Evolutionary conservation across 2,888 invertebrate genomes (phyloP), one percentile per base, ranked within the genome.

Genomic region (Macaria notata): DNA sequence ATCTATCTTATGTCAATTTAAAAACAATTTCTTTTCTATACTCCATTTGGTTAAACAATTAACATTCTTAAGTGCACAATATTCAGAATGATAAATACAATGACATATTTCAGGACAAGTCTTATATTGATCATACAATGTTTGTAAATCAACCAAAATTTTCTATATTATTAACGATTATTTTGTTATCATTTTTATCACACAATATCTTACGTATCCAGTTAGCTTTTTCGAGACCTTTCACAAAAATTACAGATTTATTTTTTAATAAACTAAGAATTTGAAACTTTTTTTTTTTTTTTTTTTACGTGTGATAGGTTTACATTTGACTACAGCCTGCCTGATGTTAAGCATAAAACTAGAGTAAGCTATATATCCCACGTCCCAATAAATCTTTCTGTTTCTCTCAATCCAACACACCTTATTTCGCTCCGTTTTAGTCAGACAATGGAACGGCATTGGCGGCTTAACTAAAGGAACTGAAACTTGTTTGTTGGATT

Each of bases 91-190:
- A n/a, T 31, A 31, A 5, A 45, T 45, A 45, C 45, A 45, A 31
- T 31, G 30, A 45, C 30, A 45, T 31, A 45, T 45, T 31, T 31
- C 31, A 31, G 30, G 4, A 9, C 9, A 9, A 8, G 30, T 45
- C 30, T 30, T 3, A 45, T 45, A 45, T 19, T 45, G 30, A 6
- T 45, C 45, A 45, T 45, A 45, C 45, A 45, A 45, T 45, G 45
- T 31, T 31, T 45, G 31, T 45, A 19, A 8, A 4, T 31, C 45
- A 45, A 8, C 45, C 45, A 9, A n/a, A 4, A 31, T 45, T 31
- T 45, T 45, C 45, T 45, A 45, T 31, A 45, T 45, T 31, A 19
- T 31, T n/a, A 31, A 45, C n/a, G n/a, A n/a, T n/a, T n/a, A n/a
- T n/a, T n/a, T n/a, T n/a, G n/a, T n/a, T n/a, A n/a, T n/a, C 45